Base-by-base conservation (phyloP, 2,888 invertebrate genomes). In the Drosophila kambysellisi region DNA sequence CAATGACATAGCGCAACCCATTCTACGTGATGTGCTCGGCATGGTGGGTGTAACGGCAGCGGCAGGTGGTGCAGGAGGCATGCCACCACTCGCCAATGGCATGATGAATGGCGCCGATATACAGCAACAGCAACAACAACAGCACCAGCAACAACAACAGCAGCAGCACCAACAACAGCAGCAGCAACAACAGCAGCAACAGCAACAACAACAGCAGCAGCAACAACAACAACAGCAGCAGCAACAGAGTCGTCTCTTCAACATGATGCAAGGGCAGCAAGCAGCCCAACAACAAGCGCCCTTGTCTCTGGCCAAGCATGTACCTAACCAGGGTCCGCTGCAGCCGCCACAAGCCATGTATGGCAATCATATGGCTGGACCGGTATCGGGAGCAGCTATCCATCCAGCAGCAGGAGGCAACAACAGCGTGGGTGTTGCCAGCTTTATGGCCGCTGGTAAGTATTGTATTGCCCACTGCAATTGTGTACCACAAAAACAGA, bases 1-100 rank as follows among this genome's bases (percentile, higher is more conserved):
- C 51, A 92, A 93, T 61, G 92, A 93, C 53, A 92, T 93, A 39
- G 91, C 92, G 6, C 93, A 93, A 71, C 93, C 93, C 7, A 92
- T 93, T 52, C 76, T 93, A 9, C 86, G 93, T 4, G 93, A 93
- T 80, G 83, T 93, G 15, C 82, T 93, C 39, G 93, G 92, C 41
- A 92, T 92, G 84, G 92, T 91, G 20, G 91, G 91, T 4, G 83
- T 46, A 54, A 74, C n/a, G 37, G 62, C 87, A n/a, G 63, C 76
- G 0, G 52, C 71, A 0, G 30, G 61, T 1, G 73, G 72, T n/a
- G 33, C 43, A 56, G 78, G 61, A 20, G 74, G 75, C n/a, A 75
- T 79, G 12, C 70, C 79, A 0, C 70, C 77, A 0, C 59, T 87
- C 3, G 43, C 70, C 30, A 85, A 85, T 80, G 79, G 81, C 66